Evolutionary conservation across 2,888 invertebrate genomes (phyloP).

Genomic region (Thumatha senex): DNA sequence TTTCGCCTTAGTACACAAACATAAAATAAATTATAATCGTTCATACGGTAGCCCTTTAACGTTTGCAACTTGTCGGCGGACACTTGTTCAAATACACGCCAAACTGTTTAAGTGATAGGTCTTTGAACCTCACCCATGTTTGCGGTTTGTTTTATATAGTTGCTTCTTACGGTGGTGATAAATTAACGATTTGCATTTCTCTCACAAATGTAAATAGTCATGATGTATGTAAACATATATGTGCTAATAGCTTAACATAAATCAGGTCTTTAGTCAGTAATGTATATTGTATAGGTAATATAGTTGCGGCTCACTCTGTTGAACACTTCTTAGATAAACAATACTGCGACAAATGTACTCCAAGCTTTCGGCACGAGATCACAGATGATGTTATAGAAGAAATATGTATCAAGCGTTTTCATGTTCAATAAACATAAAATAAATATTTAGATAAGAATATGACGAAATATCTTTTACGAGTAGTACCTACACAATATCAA

Average conservation of each 20-base stretch:
- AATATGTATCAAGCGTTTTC: conserved; percentile 10
- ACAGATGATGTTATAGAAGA: conserved; percentile 11
- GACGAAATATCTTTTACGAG: no score
- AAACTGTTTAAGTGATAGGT: conserved; percentile 75
- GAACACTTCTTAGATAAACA: conserved; percentile 26
- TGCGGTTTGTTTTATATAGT: conserved; percentile 78
- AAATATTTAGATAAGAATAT: conserved; percentile 9
- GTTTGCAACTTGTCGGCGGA: conserved; percentile 59
- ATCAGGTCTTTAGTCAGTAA: conserved; percentile 40
- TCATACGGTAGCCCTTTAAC: conserved; percentile 48
- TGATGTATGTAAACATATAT: conserved; percentile 66
- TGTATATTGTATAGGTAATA: conserved; percentile 24
- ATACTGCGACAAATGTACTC: conserved; percentile 13
- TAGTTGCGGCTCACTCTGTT: conserved; percentile 21
- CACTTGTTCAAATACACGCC: conserved; percentile 76
- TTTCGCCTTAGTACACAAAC: conserved; percentile 11
- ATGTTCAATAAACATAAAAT: conserved; percentile 14
- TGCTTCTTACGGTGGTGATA: conserved; percentile 76
- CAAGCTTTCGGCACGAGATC: conserved; percentile 4
- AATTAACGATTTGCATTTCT: conserved; percentile 80
- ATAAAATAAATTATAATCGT: conserved; percentile 29
- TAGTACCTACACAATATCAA: neutral
- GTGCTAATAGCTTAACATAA: conserved; percentile 60
- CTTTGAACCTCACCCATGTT: conserved; percentile 75
- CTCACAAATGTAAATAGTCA: conserved; percentile 65